Conservation (phyloP, 2,797 vertebrate genomes). For the Heliangelus exortis region DNA sequence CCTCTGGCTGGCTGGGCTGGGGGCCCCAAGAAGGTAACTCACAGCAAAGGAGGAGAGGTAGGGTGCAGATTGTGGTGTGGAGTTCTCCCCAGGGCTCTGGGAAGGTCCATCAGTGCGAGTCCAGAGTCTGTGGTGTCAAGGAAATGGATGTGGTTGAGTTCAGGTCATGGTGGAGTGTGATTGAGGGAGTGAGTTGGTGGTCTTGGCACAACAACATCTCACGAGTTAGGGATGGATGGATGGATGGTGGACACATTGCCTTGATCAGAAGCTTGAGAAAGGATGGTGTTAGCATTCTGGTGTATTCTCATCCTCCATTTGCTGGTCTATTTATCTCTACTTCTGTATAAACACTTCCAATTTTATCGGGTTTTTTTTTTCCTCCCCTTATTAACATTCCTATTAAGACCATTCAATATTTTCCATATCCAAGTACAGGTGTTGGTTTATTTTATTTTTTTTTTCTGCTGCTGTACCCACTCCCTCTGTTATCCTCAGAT, state of each 20-base stretch:
- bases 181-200: constrained; percentile 9
- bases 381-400: neutral
- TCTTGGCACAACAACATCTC: neutral
- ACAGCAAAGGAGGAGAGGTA: constrained; percentile 45
- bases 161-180: neutral
- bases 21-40: constrained; percentile 48
- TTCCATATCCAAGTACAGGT: neutral
- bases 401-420: neutral
- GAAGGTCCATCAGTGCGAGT: constrained; percentile 21
- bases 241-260: neutral
- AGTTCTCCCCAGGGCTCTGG: constrained; percentile 1
- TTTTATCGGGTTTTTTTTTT: neutral
- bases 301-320: constrained; percentile 25
- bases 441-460: neutral
- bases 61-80: neutral
- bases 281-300: neutral
- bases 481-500: neutral
- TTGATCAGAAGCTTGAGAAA: neutral
- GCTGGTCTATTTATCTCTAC: neutral
- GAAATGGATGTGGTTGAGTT: constrained; percentile 32
- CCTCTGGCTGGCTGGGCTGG: constrained; percentile 48
- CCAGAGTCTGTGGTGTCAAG: constrained; percentile 18
- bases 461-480: neutral
- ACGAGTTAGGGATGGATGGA: constrained; percentile 13
- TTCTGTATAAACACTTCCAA: neutral